A percentile compares a stretch with the other conserved stretches of the same genome.
phyloP scores from a whole-genome alignment of 2,888 invertebrate genomes.

The Tenthredo distinguenda region DNA sequence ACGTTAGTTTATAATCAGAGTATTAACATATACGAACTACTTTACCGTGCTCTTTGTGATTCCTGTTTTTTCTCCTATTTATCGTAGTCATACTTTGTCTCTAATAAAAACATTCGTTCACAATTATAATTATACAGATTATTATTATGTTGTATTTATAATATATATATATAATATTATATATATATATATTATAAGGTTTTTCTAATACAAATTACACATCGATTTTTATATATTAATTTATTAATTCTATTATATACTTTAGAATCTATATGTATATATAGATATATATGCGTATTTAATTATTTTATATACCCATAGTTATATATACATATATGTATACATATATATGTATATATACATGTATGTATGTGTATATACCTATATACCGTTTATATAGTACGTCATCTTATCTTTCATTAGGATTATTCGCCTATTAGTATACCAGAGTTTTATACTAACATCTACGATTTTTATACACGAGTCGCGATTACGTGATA shows the following conservation, averaged over 20 bases:
- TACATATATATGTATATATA: background rate
- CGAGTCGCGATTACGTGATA: conserved; percentile 56
- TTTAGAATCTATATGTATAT: background rate
- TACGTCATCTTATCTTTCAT: conserved; percentile 49
- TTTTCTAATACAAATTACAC: conserved; percentile 66
- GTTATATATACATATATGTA: background rate
- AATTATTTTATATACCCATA: background rate
- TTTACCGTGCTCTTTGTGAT: conserved; percentile 72
- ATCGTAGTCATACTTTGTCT: background rate
- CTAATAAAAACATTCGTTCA: conserved; percentile 32
- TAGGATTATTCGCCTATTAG: conserved; percentile 59
- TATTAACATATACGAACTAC: conserved; percentile 71
- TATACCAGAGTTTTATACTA: conserved; percentile 59
- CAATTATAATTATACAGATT: conserved; percentile 26
- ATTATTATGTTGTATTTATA: background rate
- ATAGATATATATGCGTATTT: background rate
- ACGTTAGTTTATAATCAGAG: background rate
- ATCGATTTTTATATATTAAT: conserved; percentile 63
- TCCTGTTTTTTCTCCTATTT: conserved; percentile 16
- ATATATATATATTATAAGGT: background rate
- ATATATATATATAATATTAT: background rate
- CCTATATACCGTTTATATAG: background rate
- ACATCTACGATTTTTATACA: conserved; percentile 58
- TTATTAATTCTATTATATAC: conserved; percentile 41
- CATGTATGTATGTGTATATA: background rate